A percentile compares a stretch with the other conserved stretches of the same genome.
phyloP scores from a whole-genome alignment of 2,888 invertebrate genomes.

The Dexiosoma caninum region DNA sequence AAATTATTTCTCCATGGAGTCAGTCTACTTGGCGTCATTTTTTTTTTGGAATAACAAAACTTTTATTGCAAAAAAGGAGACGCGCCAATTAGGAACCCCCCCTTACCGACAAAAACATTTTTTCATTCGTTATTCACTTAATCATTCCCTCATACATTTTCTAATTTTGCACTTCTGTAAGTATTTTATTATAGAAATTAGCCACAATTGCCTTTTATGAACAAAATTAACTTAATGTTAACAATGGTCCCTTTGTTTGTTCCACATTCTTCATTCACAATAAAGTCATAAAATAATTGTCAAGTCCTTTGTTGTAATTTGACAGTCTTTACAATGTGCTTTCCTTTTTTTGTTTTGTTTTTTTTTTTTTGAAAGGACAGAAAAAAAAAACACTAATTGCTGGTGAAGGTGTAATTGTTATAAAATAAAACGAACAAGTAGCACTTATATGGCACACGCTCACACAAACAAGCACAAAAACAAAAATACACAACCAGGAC shows the following conservation, averaged over 20 bases:
- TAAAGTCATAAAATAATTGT: constrained; percentile 9
- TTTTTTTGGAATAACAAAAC: no score
- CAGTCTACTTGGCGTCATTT: no score
- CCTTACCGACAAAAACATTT: no score
- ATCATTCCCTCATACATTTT: background rate
- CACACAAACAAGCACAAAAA: background rate
- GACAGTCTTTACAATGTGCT: constrained; percentile 1
- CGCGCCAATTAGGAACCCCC: no score
- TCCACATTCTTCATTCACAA: background rate
- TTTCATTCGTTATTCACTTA: no score
- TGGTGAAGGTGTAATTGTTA: background rate
- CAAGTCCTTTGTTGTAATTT: constrained; percentile 2
- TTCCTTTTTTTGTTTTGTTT: no score
- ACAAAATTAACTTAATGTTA: background rate
- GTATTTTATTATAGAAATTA: background rate
- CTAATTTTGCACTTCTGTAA: background rate
- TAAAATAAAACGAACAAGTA: background rate
- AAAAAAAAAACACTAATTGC: background rate
- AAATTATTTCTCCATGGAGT: no score
- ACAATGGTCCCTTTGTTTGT: background rate
- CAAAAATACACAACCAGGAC: background rate
- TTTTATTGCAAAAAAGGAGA: no score
- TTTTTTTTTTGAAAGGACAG: no score
- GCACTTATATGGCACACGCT: background rate
- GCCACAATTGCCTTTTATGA: background rate